phyloP scores from a whole-genome alignment of 1,140 invertebrate genomes.

The Chironomus striatipennis region DNA sequence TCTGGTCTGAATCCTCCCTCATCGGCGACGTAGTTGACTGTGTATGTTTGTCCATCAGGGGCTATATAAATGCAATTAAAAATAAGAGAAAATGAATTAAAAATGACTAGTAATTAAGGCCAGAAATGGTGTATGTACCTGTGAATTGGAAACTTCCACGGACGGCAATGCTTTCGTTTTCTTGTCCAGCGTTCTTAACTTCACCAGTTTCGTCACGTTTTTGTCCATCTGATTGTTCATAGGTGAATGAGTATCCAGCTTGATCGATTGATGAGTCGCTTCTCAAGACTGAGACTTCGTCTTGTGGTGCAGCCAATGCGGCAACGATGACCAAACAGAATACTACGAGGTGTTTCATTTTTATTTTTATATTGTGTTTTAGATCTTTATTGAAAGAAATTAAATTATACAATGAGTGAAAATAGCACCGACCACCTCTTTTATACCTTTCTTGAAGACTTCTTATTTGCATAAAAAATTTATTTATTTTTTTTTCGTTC shows the following conservation, averaged over 20 bases:
- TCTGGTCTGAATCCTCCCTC: conserved; percentile 57
- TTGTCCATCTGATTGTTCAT: conserved; percentile 25
- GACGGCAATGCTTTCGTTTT: background rate
- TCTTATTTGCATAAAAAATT: background rate
- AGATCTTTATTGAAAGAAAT: background rate
- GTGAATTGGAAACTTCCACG: conserved; percentile 64
- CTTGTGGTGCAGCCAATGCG: background rate
- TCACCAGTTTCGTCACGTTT: conserved; percentile 24
- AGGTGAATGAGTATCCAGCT: background rate
- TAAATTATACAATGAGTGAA: background rate
- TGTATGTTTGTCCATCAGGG: conserved; percentile 39
- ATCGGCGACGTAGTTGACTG: conserved; percentile 55
- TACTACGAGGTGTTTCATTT: background rate
- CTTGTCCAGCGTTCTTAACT: background rate
- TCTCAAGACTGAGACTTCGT: background rate
- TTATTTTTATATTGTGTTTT: background rate
- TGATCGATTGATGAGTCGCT: background rate
- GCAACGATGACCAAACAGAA: background rate
- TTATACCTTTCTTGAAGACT: background rate
- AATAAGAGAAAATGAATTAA: too few relatives aligned
- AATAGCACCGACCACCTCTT: background rate
- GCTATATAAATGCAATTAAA: too few relatives aligned
- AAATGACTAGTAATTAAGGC: too few relatives aligned
- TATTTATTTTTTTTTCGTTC: background rate
- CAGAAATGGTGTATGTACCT: conserved; percentile 63